Evolutionary conservation across 2,113 vertebrate species (phyloP), one percentile per base, ranked within the genome.

Genomic region (Nesoenas mayeri): DNA sequence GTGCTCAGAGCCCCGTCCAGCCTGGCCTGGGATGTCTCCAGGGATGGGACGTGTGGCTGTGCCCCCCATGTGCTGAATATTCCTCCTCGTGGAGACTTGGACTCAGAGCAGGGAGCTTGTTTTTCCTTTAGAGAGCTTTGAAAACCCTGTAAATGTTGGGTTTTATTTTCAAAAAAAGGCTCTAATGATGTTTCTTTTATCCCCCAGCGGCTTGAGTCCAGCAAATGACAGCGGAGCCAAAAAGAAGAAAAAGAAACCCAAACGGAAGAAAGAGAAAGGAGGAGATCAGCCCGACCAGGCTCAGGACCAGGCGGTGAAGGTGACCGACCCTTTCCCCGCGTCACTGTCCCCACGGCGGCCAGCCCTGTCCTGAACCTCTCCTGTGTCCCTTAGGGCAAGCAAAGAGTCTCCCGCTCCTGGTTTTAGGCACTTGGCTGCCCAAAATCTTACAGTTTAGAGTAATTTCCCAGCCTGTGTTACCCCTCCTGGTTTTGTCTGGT

Each of bases 171-270:
- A 18, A 32, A 64, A 79, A 66, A 85, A 82, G 57, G 66, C 69
- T 95, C 53, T 74, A 94, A 40, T 72, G 57, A 34, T 95, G 54
- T 96, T 95, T 88, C 20, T 85, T 97, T 97, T 97, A 42, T 98
- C 96, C 89, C 95, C 17, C 54, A 99, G 99, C 38, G 99, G 99
- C 94, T 97, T 98, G 95, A 99, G 98, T 94, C 97, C 96, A 91
- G 97, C 98, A 72, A 99, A 99, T 69, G 99, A 99, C 95, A 98
- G 98, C 4, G 99, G 99, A 66, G 98, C 99, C 96, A 99, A 99
- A 98, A 99, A 99, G 98, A 99, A 99, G 98, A 99, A 99, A 98
- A 99, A 98, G 98, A 99, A 99, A 98, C 99, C 99, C 75, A 99
- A 98, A 93, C 98, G 98, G 97, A 99, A 99, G 98, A 99, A 99